Evolutionary conservation across 1,140 invertebrate genomes (phyloP), one percentile per base, ranked within the genome.

Genomic region (Zaprionus africanus): DNA sequence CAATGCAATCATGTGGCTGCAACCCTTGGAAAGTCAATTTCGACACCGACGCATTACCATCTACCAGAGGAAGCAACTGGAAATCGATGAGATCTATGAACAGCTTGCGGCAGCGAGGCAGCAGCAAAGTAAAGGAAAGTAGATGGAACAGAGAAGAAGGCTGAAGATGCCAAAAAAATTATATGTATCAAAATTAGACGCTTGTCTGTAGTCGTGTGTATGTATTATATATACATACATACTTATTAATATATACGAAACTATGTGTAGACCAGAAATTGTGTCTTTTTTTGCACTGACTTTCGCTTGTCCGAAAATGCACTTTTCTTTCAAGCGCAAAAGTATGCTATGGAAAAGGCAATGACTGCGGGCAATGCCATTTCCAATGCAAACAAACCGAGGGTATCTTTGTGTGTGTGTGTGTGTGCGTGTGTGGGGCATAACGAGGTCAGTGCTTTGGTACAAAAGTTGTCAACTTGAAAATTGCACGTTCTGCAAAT

Each of bases 391-490:
- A 43, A 75, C 24, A 69, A 49, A 34, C 60, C 46, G 19, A 59
- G 12, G 38, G 31, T 72, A 19, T 59, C 15, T 61, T 19, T 43
- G 68, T 43, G 46, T 28, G 54, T 28, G 19, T 46, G 51, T 43
- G 46, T 62, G 46, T 61, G 59, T 67, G 51, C 69, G 53, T 58
- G 60, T 76, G 65, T 66, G 41, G 38, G 61, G 22, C 41, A 58
- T 72, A 87, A 87, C 84, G 83, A 88, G 83, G 83, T 87, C 83
- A 87, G 73, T 78, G 83, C 77, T 83, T 87, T 74, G 74, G 83
- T 64, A 87, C 84, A 88, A 87, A 87, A 87, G 86, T 90, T 90
- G 86, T 90, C 85, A 90, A 90, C 85, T 90, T 90, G 86, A 90
- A 90, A 90, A 90, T 88, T 88, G 83, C 80, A 88, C 80, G 76